Evolutionary conservation across 2,113 vertebrate genomes (phyloP).

Genomic region (Gallinago media): DNA sequence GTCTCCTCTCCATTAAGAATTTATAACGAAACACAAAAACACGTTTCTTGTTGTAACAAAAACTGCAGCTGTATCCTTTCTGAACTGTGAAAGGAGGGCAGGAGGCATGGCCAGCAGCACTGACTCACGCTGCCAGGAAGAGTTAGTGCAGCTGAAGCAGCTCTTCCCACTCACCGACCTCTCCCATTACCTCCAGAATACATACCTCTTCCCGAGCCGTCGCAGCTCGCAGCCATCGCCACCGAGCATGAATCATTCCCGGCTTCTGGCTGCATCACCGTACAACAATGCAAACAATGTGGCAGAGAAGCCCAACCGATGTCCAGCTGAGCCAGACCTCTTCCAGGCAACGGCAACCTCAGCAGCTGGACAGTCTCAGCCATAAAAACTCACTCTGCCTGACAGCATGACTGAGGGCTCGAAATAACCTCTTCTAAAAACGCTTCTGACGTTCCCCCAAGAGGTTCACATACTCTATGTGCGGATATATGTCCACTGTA

Average conservation of each 20-base stretch:
- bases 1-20: neutral
- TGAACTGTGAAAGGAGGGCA: neutral
- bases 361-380: neutral
- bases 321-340: neutral
- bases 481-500: neutral
- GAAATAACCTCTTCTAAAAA: neutral
- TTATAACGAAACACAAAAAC: neutral
- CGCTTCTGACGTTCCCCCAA: neutral
- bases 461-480: neutral
- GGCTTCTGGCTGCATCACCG: neutral
- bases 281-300: rapidly evolving
- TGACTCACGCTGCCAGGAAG: neutral
- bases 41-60: neutral
- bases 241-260: neutral
- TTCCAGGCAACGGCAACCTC: neutral
- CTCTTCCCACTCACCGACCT: neutral
- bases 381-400: neutral
- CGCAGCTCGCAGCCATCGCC: neutral
- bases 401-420: neutral
- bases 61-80: neutral
- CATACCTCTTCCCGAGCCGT: neutral
- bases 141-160: neutral
- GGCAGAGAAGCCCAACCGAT: neutral
- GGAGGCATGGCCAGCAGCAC: neutral
- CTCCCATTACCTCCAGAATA: neutral